A percentile compares a stretch with the other conserved stretches of the same genome.
These are phyloP conservation scores for Empidonax alnorum DNA, from an alignment of 2,113 vertebrate genomes.

Conservation along the genomic window DNA sequence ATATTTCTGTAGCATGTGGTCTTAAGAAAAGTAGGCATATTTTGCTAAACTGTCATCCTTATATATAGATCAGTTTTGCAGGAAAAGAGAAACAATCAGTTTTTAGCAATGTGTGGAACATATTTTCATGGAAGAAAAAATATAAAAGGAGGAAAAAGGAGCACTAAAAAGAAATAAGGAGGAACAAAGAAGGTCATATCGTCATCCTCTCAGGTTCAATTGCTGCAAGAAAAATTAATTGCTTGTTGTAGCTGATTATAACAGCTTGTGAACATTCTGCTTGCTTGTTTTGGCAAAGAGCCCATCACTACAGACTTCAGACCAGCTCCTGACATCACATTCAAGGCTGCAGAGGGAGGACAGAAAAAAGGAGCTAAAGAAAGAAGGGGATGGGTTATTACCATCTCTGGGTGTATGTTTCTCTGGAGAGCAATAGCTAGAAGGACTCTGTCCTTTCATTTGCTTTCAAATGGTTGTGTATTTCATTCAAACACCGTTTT, in stretches of 20 bases:
- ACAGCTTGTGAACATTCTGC: background rate
- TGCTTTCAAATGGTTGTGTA: background rate
- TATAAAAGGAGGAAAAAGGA: background rate
- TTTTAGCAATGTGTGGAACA: background rate
- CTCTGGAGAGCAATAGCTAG: background rate
- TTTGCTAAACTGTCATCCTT: background rate
- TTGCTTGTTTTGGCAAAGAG: background rate
- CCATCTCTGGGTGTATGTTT: background rate
- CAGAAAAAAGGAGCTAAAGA: background rate
- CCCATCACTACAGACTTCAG: background rate
- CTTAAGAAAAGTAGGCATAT: background rate
- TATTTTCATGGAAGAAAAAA: background rate
- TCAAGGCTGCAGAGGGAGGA: background rate
- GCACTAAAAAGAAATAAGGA: background rate
- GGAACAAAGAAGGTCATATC: background rate
- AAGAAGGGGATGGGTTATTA: background rate
- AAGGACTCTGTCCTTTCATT: background rate
- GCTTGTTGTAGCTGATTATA: background rate
- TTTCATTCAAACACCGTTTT: background rate
- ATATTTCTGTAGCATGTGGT: background rate
- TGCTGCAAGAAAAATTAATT: background rate
- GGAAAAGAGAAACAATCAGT: background rate
- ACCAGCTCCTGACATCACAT: background rate
- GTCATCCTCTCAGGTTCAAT: background rate
- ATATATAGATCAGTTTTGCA: background rate